Conservation (phyloP, 2,797 vertebrate species). For the Luscinia megarhynchos region DNA sequence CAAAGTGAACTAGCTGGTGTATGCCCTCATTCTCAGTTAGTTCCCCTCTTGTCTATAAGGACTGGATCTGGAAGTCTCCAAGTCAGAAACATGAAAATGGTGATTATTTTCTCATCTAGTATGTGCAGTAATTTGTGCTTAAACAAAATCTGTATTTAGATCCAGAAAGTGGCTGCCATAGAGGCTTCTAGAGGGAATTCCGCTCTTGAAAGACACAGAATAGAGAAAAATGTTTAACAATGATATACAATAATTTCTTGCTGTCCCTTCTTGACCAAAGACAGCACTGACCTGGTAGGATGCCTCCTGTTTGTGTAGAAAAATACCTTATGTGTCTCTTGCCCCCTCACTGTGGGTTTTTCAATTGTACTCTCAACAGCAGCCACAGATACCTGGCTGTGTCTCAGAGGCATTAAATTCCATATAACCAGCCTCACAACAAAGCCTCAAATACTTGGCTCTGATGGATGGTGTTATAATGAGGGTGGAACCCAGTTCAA, state of each 20-base stretch:
- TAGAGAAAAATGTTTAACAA: background rate
- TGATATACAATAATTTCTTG: background rate
- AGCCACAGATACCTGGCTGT: slow-evolving; percentile 34
- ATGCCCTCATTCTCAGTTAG: background rate
- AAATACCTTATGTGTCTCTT: background rate
- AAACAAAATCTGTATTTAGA: background rate
- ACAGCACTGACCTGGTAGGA: background rate
- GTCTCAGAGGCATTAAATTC: background rate
- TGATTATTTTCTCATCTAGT: background rate
- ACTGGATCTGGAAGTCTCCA: background rate
- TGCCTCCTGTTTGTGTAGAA: background rate
- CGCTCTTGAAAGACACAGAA: background rate
- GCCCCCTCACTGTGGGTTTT: background rate
- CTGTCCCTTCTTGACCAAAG: background rate
- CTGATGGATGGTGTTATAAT: background rate
- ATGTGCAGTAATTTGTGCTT: background rate
- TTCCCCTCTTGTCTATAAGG: background rate
- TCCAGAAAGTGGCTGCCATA: background rate
- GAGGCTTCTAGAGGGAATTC: slow-evolving; percentile 16
- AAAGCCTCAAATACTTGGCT: slow-evolving; percentile 36
- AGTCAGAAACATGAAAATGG: background rate
- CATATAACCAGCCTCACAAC: background rate
- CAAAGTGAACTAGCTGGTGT: background rate
- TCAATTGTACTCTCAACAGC: background rate
- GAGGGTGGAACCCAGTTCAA: slow-evolving; percentile 41